These are phyloP conservation scores for Ceyx erithaca DNA, from an alignment of 2,797 vertebrate species.

Conservation along the genomic window DNA sequence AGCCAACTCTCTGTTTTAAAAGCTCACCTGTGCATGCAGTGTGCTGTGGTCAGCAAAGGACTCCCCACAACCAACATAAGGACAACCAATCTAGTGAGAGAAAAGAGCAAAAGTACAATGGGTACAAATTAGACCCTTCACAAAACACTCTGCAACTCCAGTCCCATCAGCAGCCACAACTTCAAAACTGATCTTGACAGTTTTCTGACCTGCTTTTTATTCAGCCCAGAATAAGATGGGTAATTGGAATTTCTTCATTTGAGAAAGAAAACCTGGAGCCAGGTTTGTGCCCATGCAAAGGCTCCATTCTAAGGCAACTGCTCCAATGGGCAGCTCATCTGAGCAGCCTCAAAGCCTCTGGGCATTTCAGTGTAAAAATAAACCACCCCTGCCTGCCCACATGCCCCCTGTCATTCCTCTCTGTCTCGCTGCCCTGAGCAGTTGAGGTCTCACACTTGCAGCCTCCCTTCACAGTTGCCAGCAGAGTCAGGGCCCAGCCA, in stretches of 20 bases:
- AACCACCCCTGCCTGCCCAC: background rate
- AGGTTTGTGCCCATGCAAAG: background rate
- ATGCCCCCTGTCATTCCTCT: background rate
- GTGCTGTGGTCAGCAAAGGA: constrained; percentile 97
- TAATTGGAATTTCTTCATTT: background rate
- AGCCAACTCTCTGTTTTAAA: background rate
- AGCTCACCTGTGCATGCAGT: constrained; percentile 92
- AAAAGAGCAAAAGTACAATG: background rate
- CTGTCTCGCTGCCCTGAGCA: background rate
- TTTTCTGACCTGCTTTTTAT: background rate
- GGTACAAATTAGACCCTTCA: background rate
- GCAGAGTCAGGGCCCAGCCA: background rate
- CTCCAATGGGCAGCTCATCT: background rate
- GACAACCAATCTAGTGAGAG: constrained; percentile 85
- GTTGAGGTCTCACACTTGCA: background rate
- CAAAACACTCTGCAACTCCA: background rate
- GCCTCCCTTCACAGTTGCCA: background rate
- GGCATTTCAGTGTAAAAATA: background rate
- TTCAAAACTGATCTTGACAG: background rate
- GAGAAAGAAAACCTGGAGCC: background rate
- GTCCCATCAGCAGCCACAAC: background rate
- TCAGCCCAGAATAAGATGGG: background rate
- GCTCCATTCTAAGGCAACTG: background rate
- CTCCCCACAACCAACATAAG: constrained; percentile 96
- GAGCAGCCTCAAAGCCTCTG: background rate